A percentile compares a stretch with the other conserved stretches of the same genome.
Evolutionary conservation across 2,113 vertebrate species (phyloP).

Genomic region (Mustelus asterias): DNA sequence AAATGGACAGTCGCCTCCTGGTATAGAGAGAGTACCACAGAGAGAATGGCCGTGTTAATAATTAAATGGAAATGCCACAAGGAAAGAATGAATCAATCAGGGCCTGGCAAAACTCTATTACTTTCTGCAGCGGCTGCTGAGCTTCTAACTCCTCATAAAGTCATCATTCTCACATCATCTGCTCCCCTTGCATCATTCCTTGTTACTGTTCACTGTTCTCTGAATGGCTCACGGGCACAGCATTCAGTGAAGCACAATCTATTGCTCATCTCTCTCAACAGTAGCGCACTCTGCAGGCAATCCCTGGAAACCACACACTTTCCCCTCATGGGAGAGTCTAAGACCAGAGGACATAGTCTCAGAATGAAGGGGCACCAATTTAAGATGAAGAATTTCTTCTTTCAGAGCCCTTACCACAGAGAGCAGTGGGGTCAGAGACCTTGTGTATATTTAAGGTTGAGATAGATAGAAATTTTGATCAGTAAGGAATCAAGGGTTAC

Average conservation of each 20-base stretch:
- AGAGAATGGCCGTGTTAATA: neutral
- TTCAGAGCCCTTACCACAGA: too few species aligned
- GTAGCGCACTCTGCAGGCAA: neutral
- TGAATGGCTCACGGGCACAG: neutral
- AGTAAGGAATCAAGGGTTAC: too few species aligned
- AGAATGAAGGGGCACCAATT: too few species aligned
- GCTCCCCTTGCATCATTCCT: neutral
- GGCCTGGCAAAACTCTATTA: neutral
- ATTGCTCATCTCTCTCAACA: too few species aligned
- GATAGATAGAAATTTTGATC: too few species aligned
- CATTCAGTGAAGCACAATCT: neutral
- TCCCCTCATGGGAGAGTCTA: too few species aligned
- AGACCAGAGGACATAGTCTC: too few species aligned
- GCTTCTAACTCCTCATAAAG: neutral
- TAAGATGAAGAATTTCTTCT: too few species aligned
- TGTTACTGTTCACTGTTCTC: neutral
- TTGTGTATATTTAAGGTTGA: too few species aligned
- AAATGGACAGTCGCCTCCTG: neutral
- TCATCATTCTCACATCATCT: neutral
- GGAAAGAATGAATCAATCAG: neutral
- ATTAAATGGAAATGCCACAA: neutral
- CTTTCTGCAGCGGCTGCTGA: neutral
- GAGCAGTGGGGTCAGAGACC: too few species aligned
- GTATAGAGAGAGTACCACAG: neutral
- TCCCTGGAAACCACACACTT: too few species aligned